Percentiles rank a stretch among this genome's conserved stretches.
Conservation (phyloP, 2,797 vertebrate species). For the Pelodytes ibericus region DNA sequence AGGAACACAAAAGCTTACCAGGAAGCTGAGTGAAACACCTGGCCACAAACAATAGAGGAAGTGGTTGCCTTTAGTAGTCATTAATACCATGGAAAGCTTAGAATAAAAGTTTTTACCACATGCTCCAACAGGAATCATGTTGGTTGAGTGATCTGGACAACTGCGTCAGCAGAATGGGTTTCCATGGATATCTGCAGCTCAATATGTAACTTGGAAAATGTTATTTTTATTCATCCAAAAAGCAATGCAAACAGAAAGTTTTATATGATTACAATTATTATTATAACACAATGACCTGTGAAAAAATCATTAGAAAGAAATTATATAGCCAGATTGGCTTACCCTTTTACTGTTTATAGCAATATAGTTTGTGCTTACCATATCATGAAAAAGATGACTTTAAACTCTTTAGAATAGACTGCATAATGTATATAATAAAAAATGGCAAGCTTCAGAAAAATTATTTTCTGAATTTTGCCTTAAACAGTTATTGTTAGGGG, state of each 20-base stretch:
- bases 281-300: background rate
- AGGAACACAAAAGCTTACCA: conserved; percentile 9
- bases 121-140: conserved; percentile 27
- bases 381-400: too few relatives aligned
- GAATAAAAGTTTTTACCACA: conserved; percentile 19
- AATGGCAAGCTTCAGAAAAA: too few relatives aligned
- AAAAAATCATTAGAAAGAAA: too few relatives aligned
- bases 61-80: background rate
- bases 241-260: background rate
- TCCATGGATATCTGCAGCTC: background rate
- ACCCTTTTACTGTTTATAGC: too few relatives aligned
- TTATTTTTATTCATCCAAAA: background rate
- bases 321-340: too few relatives aligned
- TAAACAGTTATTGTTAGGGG: too few relatives aligned
- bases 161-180: background rate
- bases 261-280: background rate
- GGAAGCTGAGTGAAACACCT: conserved; percentile 22
- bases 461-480: too few relatives aligned
- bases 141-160: conserved; percentile 2
- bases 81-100: conserved; percentile 16
- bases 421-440: too few relatives aligned
- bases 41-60: conserved; percentile 29
- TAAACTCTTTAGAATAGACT: too few relatives aligned
- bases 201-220: background rate
- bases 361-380: too few relatives aligned